Evolutionary conservation across 2,888 invertebrate species (phyloP), one percentile per base, ranked within the genome.

Genomic region (Chaetogeoica ovagalla): DNA sequence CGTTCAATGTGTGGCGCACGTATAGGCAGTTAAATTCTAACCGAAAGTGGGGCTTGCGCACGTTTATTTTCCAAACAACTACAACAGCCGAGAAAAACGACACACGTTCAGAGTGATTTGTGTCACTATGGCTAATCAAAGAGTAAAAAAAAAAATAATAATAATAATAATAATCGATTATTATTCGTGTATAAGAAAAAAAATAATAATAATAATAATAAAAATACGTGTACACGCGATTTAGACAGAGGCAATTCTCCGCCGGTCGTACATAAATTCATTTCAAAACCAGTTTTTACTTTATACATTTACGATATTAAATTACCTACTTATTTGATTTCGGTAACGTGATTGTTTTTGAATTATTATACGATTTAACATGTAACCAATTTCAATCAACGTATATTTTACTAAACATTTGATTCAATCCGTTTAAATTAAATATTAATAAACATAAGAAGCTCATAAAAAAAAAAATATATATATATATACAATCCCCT

Each of bases 321-420:
- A n/a, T n/a, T n/a, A n/a, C n/a, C n/a, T n/a, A 9, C 48, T 7
- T 21, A 11, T 37, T 55, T 11, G 57, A 57, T 57, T 74, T 65
- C 74, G 19, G 57, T 5, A 17, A 39, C 52, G 52, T 17, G 65
- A 7, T 37, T 2, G 15, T 13, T 3, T 65, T 37, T 23, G 74
- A 65, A 37, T 74, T 74, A 74, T 74, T 74, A 65, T 57, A 65
- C n/a, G n/a, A n/a, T n/a, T n/a, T n/a, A n/a, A n/a, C n/a, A n/a
- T n/a, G n/a, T 39, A 23, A 65, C 74, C 65, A 57, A 74, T 65
- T 74, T 74, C 74, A 74, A 74, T 74, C 65, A 74, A 74, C 74
- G 39, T n/a, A n/a, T 65, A 7, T 57, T 55, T 23, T 39, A 1
- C 39, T 39, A 57, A 65, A 74, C 74, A 74, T 74, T 74, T 74